Conservation (phyloP, 2,888 invertebrate genomes). For the Drosophila glabriapex region DNA sequence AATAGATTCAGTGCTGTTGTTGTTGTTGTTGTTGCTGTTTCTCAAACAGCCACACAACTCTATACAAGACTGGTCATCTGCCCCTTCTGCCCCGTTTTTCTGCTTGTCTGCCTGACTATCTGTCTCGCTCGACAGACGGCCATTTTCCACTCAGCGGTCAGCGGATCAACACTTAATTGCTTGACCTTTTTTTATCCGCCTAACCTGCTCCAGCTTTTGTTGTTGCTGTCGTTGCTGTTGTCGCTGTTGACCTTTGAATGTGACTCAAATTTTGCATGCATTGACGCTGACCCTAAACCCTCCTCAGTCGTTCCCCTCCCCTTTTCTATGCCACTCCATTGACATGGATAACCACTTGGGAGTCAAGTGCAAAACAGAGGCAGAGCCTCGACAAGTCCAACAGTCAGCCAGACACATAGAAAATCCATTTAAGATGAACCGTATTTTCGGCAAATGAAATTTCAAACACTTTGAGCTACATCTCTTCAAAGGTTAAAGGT, state of each 20-base stretch:
- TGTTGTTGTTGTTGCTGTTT: constrained; percentile 18
- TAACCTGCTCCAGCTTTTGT: neutral
- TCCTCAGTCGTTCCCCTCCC: neutral
- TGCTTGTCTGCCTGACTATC: constrained; percentile 16
- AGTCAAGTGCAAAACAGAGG: constrained; percentile 66
- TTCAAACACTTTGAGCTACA: constrained; percentile 7
- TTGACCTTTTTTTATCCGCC: constrained; percentile 62
- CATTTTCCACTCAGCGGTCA: constrained; percentile 48
- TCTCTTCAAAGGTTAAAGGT: constrained; percentile 3
- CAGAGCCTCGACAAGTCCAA: constrained; percentile 39
- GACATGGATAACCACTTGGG: constrained; percentile 79
- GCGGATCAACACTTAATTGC: constrained; percentile 76
- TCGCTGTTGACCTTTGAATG: constrained; percentile 66
- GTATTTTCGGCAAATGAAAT: neutral
- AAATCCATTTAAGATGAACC: constrained; percentile 33
- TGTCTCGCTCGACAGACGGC: constrained; percentile 47
- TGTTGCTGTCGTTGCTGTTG: constrained; percentile 23
- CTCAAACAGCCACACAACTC: constrained; percentile 63
- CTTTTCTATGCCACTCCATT: constrained; percentile 56
- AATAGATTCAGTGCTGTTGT: constrained; percentile 4
- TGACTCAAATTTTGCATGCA: constrained; percentile 62
- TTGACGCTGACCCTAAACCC: constrained; percentile 33
- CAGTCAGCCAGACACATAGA: constrained; percentile 7
- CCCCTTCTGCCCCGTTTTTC: neutral
- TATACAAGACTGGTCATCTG: constrained; percentile 4